Evolutionary conservation across 30 jellyfish, hydroid and myxozoan genomes (phyloP).

Genomic region (Sanderia malayensis): DNA sequence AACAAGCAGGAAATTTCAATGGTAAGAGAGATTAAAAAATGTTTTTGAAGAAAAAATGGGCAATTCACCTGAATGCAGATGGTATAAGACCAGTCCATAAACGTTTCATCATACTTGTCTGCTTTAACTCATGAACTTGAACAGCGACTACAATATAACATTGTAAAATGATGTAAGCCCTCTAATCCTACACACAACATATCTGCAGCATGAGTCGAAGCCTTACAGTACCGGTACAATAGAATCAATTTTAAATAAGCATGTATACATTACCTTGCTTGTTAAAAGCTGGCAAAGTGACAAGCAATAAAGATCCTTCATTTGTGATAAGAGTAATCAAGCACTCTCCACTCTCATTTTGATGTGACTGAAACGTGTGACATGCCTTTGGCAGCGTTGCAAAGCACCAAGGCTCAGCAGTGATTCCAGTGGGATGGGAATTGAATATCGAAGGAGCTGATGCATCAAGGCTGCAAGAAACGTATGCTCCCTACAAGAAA

Average conservation of each 20-base stretch:
- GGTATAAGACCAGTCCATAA: slow-evolving; percentile 92
- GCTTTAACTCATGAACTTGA: slow-evolving; percentile 55
- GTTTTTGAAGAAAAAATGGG: no score
- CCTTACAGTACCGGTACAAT: not conserved
- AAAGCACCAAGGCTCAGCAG: slow-evolving; percentile 53
- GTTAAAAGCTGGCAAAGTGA: slow-evolving; percentile 26
- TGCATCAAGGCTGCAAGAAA: slow-evolving; percentile 56
- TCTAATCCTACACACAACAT: not conserved
- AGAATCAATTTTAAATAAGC: not conserved
- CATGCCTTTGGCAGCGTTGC: slow-evolving; percentile 50
- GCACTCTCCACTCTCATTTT: slow-evolving; percentile 20
- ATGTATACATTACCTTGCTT: slow-evolving; percentile 12
- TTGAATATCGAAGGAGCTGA: slow-evolving; percentile 55
- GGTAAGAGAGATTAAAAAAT: no score
- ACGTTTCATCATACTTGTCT: slow-evolving; percentile 73
- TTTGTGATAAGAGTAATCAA: slow-evolving; percentile 21
- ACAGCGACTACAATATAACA: slow-evolving; percentile 11
- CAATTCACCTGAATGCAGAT: slow-evolving; percentile 76
- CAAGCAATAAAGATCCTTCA: slow-evolving; percentile 50
- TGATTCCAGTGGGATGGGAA: slow-evolving; percentile 19
- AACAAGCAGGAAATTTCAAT: no score
- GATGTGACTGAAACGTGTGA: slow-evolving; percentile 36
- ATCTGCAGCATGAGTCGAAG: not conserved
- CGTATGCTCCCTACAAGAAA: slow-evolving; percentile 46
- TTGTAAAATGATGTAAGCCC: not conserved